Percentiles rank a stretch among this genome's conserved stretches.
Conservation (phyloP, 2,797 vertebrate genomes). For the Xenentodon cancila region DNA sequence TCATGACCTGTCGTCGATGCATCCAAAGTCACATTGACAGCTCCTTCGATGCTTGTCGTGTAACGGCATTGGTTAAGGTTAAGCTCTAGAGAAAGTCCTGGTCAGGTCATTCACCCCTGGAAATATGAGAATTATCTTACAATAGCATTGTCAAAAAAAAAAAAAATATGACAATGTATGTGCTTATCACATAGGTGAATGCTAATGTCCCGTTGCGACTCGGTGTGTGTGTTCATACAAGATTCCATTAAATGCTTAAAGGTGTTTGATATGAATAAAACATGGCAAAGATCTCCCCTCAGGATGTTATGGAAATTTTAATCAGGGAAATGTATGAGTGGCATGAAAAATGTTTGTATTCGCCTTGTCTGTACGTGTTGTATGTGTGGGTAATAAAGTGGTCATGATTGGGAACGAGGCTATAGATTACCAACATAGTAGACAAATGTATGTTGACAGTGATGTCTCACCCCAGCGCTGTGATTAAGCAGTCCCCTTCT, state of each 20-base stretch:
- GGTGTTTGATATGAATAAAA: slow-evolving; percentile 66
- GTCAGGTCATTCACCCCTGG: not conserved
- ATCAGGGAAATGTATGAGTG: slow-evolving; percentile 58
- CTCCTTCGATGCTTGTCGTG: slow-evolving; percentile 8
- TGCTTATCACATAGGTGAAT: not conserved
- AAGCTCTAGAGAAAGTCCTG: slow-evolving; percentile 11
- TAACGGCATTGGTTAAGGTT: not conserved
- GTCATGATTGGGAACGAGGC: slow-evolving; percentile 55
- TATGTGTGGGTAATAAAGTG: slow-evolving; percentile 51
- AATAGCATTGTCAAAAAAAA: slow-evolving; percentile 6
- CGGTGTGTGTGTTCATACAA: slow-evolving; percentile 15
- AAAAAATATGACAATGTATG: slow-evolving; percentile 8
- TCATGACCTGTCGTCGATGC: slow-evolving; percentile 23
- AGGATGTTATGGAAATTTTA: slow-evolving; percentile 61
- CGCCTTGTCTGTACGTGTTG: slow-evolving; percentile 34
- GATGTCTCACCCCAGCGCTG: slow-evolving; percentile 58
- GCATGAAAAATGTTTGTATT: slow-evolving; percentile 52
- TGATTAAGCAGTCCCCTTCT: slow-evolving; percentile 67
- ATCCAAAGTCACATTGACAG: slow-evolving; percentile 22
- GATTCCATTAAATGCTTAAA: slow-evolving; percentile 50
- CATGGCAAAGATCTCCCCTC: slow-evolving; percentile 46
- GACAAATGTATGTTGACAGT: slow-evolving; percentile 64
- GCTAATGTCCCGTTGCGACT: slow-evolving; percentile 35
- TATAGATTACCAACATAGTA: slow-evolving; percentile 52
- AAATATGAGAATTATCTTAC: not conserved